phyloP scores from a whole-genome alignment of 2,113 vertebrate species.

The Macrotis lagotis region DNA sequence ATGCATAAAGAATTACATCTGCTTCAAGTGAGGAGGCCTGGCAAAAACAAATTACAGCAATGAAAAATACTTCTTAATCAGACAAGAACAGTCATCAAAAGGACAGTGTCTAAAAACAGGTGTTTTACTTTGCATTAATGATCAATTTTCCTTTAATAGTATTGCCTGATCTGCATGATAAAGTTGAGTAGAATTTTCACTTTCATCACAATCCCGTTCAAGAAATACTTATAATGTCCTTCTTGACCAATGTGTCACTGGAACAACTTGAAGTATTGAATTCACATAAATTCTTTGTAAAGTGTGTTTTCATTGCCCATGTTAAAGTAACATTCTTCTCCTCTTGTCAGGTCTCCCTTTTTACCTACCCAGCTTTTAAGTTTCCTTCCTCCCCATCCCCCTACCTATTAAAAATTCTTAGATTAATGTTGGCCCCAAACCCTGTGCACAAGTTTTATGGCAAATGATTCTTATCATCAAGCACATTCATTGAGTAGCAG shows the following conservation, averaged over 20 bases:
- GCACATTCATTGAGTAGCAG: not conserved
- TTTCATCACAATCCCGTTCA: not conserved
- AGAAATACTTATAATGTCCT: not conserved
- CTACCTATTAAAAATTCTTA: not conserved
- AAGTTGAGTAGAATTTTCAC: not conserved
- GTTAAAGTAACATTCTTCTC: not conserved
- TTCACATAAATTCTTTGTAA: not conserved
- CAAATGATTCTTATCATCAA: not conserved
- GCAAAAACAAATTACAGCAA: not conserved
- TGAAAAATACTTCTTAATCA: not conserved
- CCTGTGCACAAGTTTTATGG: not conserved
- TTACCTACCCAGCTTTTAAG: not conserved
- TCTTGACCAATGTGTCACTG: not conserved
- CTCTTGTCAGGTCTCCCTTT: not conserved
- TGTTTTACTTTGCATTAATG: not conserved
- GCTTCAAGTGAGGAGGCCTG: not conserved
- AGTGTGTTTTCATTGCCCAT: not conserved
- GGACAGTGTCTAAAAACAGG: not conserved
- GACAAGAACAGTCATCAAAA: not conserved
- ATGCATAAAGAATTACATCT: not conserved
- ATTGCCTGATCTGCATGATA: not conserved
- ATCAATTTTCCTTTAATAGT: not conserved
- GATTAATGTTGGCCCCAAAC: not conserved
- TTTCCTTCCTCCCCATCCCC: not conserved
- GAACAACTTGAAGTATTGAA: not conserved